These are phyloP conservation scores for Channa striata DNA, from an alignment of 2,797 vertebrate species.

Conservation along the genomic window DNA sequence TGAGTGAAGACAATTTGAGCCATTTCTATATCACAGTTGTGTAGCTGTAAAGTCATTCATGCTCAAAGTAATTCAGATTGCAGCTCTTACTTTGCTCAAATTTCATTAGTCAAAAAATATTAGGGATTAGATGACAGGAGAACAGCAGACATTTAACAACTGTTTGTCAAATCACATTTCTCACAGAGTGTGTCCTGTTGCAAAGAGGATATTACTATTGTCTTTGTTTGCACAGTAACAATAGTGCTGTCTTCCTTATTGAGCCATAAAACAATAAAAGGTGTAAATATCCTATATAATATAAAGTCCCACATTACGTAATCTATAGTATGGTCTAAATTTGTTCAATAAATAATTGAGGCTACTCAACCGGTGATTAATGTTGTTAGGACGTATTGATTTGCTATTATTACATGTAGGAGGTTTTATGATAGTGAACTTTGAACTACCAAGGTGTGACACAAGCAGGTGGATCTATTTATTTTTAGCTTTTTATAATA, in stretches of 20 bases:
- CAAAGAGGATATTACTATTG: conserved; percentile 13
- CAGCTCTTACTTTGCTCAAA: neutral
- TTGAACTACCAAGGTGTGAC: conserved; percentile 30
- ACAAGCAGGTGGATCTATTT: conserved; percentile 3
- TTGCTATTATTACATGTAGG: conserved; percentile 3
- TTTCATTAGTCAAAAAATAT: neutral
- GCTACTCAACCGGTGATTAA: neutral
- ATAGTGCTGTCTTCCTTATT: neutral
- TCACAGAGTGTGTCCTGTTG: conserved; percentile 22
- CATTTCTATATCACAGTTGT: neutral
- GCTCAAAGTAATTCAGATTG: neutral
- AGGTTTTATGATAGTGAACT: conserved; percentile 40
- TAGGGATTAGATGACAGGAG: neutral
- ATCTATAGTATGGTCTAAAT: neutral
- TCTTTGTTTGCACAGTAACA: conserved; percentile 14
- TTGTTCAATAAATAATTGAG: neutral
- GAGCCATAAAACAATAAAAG: neutral
- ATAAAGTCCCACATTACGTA: neutral
- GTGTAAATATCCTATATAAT: neutral
- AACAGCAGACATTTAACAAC: neutral
- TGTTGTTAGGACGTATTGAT: conserved; percentile 1
- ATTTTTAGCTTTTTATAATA: neutral
- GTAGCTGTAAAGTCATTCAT: neutral
- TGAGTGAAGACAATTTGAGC: conserved; percentile 80
- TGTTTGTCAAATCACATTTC: neutral